Conservation (phyloP, 1,140 invertebrate genomes). For the Leptopilina clavipes region DNA sequence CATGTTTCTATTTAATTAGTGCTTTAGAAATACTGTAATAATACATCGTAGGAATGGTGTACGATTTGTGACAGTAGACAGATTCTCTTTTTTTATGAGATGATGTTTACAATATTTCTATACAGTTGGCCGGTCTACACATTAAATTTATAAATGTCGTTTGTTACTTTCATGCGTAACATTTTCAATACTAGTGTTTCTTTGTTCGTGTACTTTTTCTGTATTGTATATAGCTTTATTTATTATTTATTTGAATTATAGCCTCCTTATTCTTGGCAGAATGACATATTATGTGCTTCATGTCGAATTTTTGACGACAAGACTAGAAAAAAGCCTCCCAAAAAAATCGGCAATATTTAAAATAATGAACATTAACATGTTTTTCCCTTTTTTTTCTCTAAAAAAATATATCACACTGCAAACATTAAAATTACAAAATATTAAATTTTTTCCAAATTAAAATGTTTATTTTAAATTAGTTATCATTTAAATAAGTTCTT, state of each 20-base stretch:
- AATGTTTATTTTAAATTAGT: background rate
- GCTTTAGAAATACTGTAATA: constrained; percentile 72
- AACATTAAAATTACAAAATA: background rate
- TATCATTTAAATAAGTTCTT: too few relatives aligned
- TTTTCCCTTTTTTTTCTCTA: background rate
- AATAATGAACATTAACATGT: background rate
- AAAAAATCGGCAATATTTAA: background rate
- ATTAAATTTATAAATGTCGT: constrained; percentile 25
- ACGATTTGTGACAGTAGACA: constrained; percentile 60
- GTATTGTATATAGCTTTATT: background rate
- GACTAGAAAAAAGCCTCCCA: background rate
- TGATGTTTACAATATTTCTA: constrained; percentile 48
- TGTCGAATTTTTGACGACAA: background rate
- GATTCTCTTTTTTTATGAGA: constrained; percentile 45
- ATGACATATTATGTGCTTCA: constrained; percentile 12
- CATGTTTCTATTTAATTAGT: constrained; percentile 68
- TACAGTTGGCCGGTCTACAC: constrained; percentile 37
- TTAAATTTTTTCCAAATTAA: too few relatives aligned
- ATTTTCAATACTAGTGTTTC: constrained; percentile 24
- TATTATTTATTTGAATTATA: constrained; percentile 23
- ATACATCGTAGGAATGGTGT: constrained; percentile 73
- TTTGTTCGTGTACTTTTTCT: constrained; percentile 15
- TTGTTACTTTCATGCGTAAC: constrained; percentile 22
- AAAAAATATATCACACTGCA: background rate
- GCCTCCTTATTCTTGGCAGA: constrained; percentile 25